phyloP scores from a whole-genome alignment of 2,888 invertebrate genomes.

The Drosophila yooni region DNA sequence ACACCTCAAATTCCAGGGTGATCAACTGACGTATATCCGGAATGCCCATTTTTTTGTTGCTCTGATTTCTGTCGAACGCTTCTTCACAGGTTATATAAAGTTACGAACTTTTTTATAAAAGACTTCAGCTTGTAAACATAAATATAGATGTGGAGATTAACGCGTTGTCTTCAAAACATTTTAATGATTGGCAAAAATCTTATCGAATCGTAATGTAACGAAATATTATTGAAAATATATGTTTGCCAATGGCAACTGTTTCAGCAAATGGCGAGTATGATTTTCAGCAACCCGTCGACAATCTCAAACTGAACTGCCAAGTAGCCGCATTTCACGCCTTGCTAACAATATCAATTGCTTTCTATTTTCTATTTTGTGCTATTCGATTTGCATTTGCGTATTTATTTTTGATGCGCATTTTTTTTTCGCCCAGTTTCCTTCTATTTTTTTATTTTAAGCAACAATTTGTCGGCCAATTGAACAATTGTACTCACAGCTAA shows the following conservation, averaged over 20 bases:
- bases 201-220: background rate
- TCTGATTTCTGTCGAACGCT: background rate
- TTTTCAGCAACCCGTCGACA: constrained; percentile 74
- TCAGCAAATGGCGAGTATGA: constrained; percentile 44
- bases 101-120: background rate
- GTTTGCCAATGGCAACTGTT: constrained; percentile 2
- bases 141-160: background rate
- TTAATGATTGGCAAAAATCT: background rate
- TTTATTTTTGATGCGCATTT: constrained; percentile 72
- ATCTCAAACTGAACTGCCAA: constrained; percentile 74
- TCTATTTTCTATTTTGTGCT: constrained; percentile 78
- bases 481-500: background rate
- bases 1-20: constrained; percentile 95
- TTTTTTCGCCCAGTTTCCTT: constrained; percentile 33
- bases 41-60: constrained; percentile 85
- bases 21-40: constrained; percentile 88
- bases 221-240: constrained; percentile 11
- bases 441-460: constrained; percentile 48
- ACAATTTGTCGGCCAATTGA: constrained; percentile 16
- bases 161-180: constrained; percentile 21
- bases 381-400: constrained; percentile 72
- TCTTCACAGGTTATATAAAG: constrained; percentile 50
- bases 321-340: constrained; percentile 58
- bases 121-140: background rate
- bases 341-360: constrained; percentile 73